A percentile compares a stretch with the other conserved stretches of the same genome.
Conservation (phyloP, 2,113 vertebrate species). For the Tylochromis polylepis region DNA sequence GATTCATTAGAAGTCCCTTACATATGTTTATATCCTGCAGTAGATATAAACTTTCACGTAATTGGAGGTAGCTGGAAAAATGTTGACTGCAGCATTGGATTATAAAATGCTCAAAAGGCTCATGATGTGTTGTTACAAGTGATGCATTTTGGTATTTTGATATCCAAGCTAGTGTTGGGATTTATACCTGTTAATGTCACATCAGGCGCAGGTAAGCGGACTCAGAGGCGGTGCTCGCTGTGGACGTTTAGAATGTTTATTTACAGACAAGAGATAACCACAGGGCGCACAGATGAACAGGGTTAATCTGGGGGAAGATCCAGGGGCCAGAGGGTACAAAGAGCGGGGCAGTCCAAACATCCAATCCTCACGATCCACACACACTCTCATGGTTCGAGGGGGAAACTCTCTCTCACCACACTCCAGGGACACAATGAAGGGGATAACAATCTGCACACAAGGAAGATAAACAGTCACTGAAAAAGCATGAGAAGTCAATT, state of each 20-base stretch:
- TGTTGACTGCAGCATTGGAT: not conserved
- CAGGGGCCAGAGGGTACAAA: not conserved
- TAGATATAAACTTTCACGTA: not conserved
- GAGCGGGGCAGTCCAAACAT: not conserved
- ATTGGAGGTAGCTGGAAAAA: not conserved
- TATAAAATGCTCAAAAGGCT: not conserved
- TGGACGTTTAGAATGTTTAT: accelerated
- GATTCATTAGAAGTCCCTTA: not conserved
- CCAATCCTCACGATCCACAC: not conserved
- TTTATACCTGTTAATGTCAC: not conserved
- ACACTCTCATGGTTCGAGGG: accelerated
- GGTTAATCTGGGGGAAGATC: not conserved
- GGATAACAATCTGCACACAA: not conserved
- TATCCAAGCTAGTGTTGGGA: not conserved
- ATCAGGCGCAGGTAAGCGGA: accelerated
- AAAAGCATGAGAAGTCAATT: accelerated
- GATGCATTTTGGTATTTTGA: not conserved
- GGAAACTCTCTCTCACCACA: not conserved
- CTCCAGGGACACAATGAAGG: accelerated
- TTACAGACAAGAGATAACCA: not conserved
- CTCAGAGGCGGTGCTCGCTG: accelerated
- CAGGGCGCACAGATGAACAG: accelerated
- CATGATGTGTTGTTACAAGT: accelerated
- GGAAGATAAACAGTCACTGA: accelerated
- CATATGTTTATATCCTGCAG: not conserved